A percentile compares a stretch with the other conserved stretches of the same genome.
These are phyloP conservation scores for Eulemur albifrons DNA, from an alignment of 2,797 vertebrate genomes.

Conservation along the genomic window DNA sequence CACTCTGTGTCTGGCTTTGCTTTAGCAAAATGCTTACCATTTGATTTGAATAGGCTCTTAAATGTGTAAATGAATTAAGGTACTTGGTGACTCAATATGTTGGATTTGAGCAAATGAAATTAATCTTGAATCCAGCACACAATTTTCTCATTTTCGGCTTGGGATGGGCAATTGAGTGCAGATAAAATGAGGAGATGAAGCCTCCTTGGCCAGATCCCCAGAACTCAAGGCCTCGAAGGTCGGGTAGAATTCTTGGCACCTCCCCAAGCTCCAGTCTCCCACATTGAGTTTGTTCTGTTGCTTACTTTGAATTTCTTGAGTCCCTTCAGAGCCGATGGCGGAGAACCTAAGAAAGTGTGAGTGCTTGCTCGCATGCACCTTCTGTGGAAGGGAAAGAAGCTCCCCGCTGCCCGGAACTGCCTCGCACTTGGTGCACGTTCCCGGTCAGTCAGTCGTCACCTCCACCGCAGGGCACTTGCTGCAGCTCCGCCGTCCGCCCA, in stretches of 20 bases:
- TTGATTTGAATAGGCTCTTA: constrained; percentile 23
- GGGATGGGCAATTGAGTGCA: background rate
- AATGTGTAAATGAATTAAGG: background rate
- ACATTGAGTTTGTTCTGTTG: background rate
- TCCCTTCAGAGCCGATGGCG: background rate
- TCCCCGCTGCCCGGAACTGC: background rate
- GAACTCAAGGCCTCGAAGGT: background rate
- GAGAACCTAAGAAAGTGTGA: background rate
- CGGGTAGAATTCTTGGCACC: background rate
- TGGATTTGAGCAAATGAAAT: constrained; percentile 19
- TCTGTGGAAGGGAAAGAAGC: background rate
- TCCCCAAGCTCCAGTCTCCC: background rate
- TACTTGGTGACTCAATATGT: background rate
- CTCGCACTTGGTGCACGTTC: too few relatives aligned
- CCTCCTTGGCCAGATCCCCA: background rate
- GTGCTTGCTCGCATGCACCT: rapidly evolving
- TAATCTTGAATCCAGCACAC: background rate
- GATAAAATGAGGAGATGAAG: background rate
- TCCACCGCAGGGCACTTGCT: rapidly evolving
- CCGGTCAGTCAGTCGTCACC: rapidly evolving
- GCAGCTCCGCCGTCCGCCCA: rapidly evolving
- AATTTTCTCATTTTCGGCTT: background rate
- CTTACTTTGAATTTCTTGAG: background rate
- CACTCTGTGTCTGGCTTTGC: background rate
- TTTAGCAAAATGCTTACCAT: background rate